phyloP scores from a whole-genome alignment of 2,888 invertebrate genomes.

The Cantharis flavilabris region DNA sequence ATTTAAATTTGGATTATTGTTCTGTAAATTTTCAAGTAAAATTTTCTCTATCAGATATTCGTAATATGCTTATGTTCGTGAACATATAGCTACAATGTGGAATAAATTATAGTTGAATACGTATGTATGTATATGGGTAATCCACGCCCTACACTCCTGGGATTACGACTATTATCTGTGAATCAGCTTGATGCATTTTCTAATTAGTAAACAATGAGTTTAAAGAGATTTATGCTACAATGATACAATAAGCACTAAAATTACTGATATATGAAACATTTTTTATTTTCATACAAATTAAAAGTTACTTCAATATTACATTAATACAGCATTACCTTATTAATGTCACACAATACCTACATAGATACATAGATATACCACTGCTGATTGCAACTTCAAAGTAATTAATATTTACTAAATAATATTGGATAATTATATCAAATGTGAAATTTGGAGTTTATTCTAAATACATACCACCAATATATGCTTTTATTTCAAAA shows the following conservation, averaged over 20 bases:
- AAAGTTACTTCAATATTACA: not conserved
- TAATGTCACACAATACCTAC: constrained; percentile 16
- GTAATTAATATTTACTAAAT: constrained; percentile 43
- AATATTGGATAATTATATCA: constrained; percentile 38
- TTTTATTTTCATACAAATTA: not conserved
- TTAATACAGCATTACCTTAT: constrained; percentile 41
- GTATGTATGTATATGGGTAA: constrained; percentile 24
- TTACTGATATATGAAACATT: not conserved
- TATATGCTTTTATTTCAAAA: not conserved
- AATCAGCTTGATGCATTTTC: constrained; percentile 43
- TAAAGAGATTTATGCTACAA: constrained; percentile 35
- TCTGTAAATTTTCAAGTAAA: not conserved
- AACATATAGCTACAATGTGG: constrained; percentile 23
- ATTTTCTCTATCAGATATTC: not conserved
- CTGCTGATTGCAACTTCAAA: constrained; percentile 43
- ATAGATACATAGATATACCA: constrained; percentile 32
- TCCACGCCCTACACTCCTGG: constrained; percentile 30
- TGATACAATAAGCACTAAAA: constrained; percentile 24
- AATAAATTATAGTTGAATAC: constrained; percentile 28
- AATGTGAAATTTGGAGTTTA: constrained; percentile 7
- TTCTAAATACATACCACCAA: constrained; percentile 11
- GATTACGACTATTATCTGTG: constrained; percentile 38
- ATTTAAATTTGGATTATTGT: not conserved
- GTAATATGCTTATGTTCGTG: not conserved
- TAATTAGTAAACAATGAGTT: constrained; percentile 38